phyloP scores from a whole-genome alignment of 2,797 vertebrate genomes.

The Erpetoichthys calabaricus region DNA sequence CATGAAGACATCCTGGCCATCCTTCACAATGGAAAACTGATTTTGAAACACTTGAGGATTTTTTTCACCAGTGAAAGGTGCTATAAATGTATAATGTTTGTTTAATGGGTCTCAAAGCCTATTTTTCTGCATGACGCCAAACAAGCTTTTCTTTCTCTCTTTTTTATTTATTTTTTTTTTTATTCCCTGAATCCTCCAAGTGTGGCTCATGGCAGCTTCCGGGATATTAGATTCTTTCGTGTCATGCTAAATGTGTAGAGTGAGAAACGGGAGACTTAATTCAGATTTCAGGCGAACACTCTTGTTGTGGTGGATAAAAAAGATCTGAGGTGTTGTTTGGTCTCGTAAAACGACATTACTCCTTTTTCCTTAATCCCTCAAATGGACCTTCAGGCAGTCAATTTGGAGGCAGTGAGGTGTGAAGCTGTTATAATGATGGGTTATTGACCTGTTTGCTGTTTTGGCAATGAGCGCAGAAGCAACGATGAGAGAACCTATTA shows the following conservation, averaged over 20 bases:
- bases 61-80: too few species aligned
- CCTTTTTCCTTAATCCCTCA: slow-evolving; percentile 53
- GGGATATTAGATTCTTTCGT: neutral
- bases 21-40: too few species aligned
- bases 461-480: slow-evolving; percentile 37
- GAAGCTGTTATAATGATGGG: slow-evolving; percentile 62
- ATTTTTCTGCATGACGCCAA: too few species aligned
- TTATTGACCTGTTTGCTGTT: slow-evolving; percentile 66
- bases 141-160: too few species aligned
- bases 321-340: slow-evolving; percentile 53
- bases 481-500: slow-evolving; percentile 37
- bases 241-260: slow-evolving; percentile 16
- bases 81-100: too few species aligned
- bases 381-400: slow-evolving; percentile 57
- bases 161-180: too few species aligned
- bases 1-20: too few species aligned
- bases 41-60: too few species aligned
- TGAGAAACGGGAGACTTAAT: slow-evolving; percentile 13
- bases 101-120: too few species aligned
- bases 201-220: too few species aligned
- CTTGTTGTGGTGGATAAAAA: slow-evolving; percentile 34
- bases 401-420: slow-evolving; percentile 56
- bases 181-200: too few species aligned
- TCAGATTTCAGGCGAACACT: slow-evolving; percentile 19
- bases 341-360: slow-evolving; percentile 46